A percentile compares a stretch with the other conserved stretches of the same genome.
phyloP scores from a whole-genome alignment of 2,888 invertebrate genomes.

The Drosophila algonquin region DNA sequence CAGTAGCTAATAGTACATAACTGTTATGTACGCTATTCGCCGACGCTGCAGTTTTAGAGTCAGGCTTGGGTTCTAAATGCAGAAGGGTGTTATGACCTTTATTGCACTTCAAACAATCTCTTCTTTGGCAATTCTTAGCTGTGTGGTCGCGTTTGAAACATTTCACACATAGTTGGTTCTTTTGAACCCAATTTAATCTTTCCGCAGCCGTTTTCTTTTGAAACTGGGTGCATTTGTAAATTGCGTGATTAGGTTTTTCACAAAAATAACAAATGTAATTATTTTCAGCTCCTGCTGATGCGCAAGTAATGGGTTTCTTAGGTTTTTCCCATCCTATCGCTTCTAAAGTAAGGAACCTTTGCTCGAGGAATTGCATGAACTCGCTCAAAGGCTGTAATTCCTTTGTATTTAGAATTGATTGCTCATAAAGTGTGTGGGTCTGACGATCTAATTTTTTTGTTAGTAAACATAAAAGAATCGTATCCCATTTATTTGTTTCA shows the following conservation, averaged over 20 bases:
- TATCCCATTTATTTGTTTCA: too few relatives aligned
- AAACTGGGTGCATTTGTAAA: too few relatives aligned
- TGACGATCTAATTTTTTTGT: too few relatives aligned
- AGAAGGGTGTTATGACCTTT: not conserved
- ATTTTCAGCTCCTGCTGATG: too few relatives aligned
- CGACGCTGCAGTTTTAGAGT: not conserved
- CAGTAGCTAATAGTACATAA: conserved; percentile 1
- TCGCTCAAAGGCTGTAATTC: not conserved
- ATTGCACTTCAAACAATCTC: not conserved
- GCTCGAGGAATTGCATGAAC: conserved; percentile 3
- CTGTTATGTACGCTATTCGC: conserved; percentile 5
- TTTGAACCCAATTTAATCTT: not conserved
- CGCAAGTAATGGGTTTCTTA: too few relatives aligned
- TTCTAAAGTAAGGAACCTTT: not conserved
- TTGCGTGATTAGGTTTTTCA: too few relatives aligned
- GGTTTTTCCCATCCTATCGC: not conserved
- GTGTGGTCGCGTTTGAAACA: not conserved
- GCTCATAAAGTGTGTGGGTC: too few relatives aligned
- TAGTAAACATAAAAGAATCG: too few relatives aligned
- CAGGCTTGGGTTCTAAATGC: too few relatives aligned
- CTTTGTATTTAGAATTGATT: too few relatives aligned
- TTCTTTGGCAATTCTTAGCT: not conserved
- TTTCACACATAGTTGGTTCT: conserved; percentile 6
- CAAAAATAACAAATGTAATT: too few relatives aligned
- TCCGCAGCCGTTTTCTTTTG: not conserved